Percentiles rank a stretch among this genome's conserved stretches.
phyloP scores from a whole-genome alignment of 2,888 invertebrate species.

The Hydropsyche betteni region DNA sequence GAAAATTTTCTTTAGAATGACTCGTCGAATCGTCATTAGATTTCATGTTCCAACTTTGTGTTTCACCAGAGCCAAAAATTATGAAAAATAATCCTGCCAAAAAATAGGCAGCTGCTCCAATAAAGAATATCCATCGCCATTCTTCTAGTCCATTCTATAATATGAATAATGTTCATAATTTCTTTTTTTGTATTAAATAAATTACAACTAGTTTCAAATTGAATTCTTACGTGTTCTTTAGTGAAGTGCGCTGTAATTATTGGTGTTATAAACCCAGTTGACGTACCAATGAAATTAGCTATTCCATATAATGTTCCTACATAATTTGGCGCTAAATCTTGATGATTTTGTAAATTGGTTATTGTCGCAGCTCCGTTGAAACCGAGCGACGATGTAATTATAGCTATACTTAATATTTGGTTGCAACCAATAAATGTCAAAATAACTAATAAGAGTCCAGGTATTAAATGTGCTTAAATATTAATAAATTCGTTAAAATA shows the following conservation, averaged over 20 bases:
- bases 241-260: slow-evolving; percentile 72
- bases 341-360: slow-evolving; percentile 70
- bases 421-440: slow-evolving; percentile 72
- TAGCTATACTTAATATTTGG: slow-evolving; percentile 68
- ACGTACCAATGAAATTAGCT: slow-evolving; percentile 76
- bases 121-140: slow-evolving; percentile 78
- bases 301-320: slow-evolving; percentile 78
- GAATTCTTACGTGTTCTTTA: slow-evolving; percentile 60
- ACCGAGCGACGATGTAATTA: slow-evolving; percentile 75
- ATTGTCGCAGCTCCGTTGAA: slow-evolving; percentile 72
- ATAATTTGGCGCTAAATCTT: slow-evolving; percentile 79
- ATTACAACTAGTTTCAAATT: not conserved
- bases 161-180: not conserved
- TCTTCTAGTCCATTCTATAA: slow-evolving; percentile 79
- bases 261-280: slow-evolving; percentile 77
- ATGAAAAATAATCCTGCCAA: slow-evolving; percentile 75
- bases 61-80: slow-evolving; percentile 75
- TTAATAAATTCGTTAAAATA: slow-evolving; percentile 54
- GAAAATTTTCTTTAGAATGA: slow-evolving; percentile 55
- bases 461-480: slow-evolving; percentile 65
- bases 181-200: not conserved
- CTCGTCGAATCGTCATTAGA: slow-evolving; percentile 55
- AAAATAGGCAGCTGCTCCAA: slow-evolving; percentile 76
- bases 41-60: slow-evolving; percentile 73
- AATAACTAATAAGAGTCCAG: slow-evolving; percentile 64